phyloP scores from a whole-genome alignment of 2,888 invertebrate species.

The Acleris holmiana region DNA sequence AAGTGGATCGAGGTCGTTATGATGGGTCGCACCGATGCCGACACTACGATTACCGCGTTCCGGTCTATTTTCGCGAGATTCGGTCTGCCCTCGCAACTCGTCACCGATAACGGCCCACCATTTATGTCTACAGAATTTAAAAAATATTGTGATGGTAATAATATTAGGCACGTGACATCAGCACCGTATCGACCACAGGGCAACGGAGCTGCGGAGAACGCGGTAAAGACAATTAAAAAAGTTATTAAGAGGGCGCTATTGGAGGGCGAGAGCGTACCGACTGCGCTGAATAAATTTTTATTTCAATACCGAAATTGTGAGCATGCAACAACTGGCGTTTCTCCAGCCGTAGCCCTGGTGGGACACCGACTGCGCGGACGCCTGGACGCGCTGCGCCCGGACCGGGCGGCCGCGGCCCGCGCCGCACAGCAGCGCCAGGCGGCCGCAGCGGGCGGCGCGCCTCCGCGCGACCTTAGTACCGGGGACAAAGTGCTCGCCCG shows the following conservation, averaged over 20 bases:
- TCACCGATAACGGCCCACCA: slow-evolving; percentile 46
- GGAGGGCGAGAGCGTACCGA: slow-evolving; percentile 33
- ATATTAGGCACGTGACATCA: slow-evolving; percentile 25
- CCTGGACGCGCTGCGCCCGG: slow-evolving; percentile 18
- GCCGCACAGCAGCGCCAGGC: neutral
- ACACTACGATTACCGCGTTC: slow-evolving; percentile 18
- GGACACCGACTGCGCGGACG: slow-evolving; percentile 24
- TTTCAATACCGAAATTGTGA: slow-evolving; percentile 41
- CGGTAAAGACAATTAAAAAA: slow-evolving; percentile 42
- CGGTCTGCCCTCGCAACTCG: slow-evolving; percentile 43
- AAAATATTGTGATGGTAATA: slow-evolving; percentile 39
- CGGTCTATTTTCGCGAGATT: slow-evolving; percentile 41
- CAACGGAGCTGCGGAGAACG: slow-evolving; percentile 44
- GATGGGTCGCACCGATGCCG: slow-evolving; percentile 8
- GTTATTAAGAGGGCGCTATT: slow-evolving; percentile 38
- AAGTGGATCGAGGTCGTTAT: slow-evolving; percentile 22
- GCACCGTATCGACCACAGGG: slow-evolving; percentile 42
- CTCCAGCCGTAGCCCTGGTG: slow-evolving; percentile 39
- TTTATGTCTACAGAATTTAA: slow-evolving; percentile 42
- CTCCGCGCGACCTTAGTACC: neutral
- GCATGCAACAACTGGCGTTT: slow-evolving; percentile 39
- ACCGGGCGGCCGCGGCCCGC: neutral
- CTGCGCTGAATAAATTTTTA: slow-evolving; percentile 38
- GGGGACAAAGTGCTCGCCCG: slow-evolving; percentile 22
- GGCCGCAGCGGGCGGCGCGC: neutral